These are phyloP conservation scores for Stictocephala bisonia DNA, from an alignment of 2,888 invertebrate species.

Conservation along the genomic window DNA sequence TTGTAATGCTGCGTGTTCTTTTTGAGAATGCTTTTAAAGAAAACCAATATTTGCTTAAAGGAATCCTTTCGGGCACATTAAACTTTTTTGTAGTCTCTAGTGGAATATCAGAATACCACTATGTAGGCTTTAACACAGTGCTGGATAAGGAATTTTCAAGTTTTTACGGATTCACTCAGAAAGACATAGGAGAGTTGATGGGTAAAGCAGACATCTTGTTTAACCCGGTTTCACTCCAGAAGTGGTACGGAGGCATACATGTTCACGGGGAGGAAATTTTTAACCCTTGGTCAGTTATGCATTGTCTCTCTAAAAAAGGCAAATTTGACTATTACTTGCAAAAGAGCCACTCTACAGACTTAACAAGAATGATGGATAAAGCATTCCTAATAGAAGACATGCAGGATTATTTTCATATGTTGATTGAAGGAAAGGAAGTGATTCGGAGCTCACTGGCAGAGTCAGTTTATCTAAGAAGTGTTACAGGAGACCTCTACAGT, in stretches of 20 bases:
- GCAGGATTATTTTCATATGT: constrained; percentile 1
- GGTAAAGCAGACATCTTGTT: constrained; percentile 1
- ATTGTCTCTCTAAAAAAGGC: constrained; percentile 6
- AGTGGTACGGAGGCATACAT: constrained; percentile 22
- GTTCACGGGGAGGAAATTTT: constrained; percentile 11
- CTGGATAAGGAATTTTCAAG: constrained; percentile 2
- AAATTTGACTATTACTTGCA: constrained; percentile 25
- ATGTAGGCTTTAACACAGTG: background rate
- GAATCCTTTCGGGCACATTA: background rate
- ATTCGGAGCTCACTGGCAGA: background rate
- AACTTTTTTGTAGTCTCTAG: constrained; percentile 6
- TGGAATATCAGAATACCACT: constrained; percentile 3
- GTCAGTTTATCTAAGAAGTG: constrained; percentile 6
- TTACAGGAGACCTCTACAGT: background rate
- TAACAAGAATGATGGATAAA: background rate
- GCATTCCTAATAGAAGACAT: constrained; percentile 8
- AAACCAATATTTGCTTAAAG: constrained; percentile 6
- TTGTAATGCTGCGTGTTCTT: constrained; percentile 13
- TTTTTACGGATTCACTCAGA: constrained; percentile 16
- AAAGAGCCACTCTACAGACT: background rate
- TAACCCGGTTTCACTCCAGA: background rate
- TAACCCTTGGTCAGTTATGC: constrained; percentile 14
- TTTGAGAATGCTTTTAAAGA: constrained; percentile 21
- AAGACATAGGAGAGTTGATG: background rate
- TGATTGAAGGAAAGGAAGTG: constrained; percentile 11